A percentile compares a stretch with the other conserved stretches of the same genome.
Evolutionary conservation across 2,113 vertebrate species (phyloP).

Genomic region (Neotoma lepida): DNA sequence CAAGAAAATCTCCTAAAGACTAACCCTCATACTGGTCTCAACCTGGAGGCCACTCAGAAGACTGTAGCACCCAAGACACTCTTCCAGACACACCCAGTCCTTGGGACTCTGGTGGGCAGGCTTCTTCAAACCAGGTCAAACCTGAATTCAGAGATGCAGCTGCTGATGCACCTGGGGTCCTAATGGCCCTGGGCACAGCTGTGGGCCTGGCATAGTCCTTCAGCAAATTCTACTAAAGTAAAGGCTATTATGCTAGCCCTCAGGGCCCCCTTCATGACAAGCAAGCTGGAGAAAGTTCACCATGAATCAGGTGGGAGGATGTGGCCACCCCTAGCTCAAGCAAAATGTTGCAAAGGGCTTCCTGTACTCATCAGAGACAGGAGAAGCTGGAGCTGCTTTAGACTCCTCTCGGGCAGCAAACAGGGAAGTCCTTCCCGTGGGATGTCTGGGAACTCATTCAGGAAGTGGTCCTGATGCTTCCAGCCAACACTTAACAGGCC

Average conservation of each 20-base stretch:
- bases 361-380: neutral
- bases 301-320: neutral
- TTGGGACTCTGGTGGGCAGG: neutral
- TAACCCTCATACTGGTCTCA: neutral
- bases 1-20: neutral
- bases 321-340: neutral
- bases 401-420: neutral
- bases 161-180: neutral
- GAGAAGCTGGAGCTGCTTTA: neutral
- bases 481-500: neutral
- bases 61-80: neutral
- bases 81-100: neutral
- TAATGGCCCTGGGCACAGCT: neutral
- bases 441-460: neutral
- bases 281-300: neutral
- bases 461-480: neutral
- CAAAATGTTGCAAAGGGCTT: neutral
- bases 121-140: neutral
- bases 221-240: neutral
- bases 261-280: neutral
- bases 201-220: neutral
- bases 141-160: neutral
- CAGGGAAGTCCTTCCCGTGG: neutral
- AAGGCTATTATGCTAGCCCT: fast-evolving
- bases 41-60: neutral